Percentiles rank a stretch among this genome's conserved stretches.
These are phyloP conservation scores for Tenualosa ilisha DNA, from an alignment of 2,797 vertebrate species.

Conservation along the genomic window DNA sequence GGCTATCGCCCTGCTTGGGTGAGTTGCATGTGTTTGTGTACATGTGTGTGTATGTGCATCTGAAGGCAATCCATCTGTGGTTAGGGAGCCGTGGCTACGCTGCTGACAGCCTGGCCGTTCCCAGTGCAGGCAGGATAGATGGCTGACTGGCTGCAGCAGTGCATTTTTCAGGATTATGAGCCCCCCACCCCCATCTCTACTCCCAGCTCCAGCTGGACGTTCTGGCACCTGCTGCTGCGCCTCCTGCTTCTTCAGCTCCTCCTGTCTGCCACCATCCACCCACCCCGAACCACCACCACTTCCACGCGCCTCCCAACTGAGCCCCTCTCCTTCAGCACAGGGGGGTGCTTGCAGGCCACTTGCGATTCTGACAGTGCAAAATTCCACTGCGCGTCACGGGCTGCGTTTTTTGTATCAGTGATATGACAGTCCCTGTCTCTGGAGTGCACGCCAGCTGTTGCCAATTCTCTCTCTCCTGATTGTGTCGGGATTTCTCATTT, in stretches of 20 bases:
- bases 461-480: background rate
- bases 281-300: background rate
- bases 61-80: background rate
- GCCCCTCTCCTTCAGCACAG: constrained; percentile 3
- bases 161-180: background rate
- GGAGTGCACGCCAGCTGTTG: background rate
- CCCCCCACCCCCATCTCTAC: background rate
- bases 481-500: background rate
- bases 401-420: background rate
- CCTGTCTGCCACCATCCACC: background rate
- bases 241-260: background rate
- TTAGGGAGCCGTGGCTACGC: background rate
- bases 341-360: background rate
- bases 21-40: background rate
- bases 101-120: background rate
- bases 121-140: background rate
- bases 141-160: background rate
- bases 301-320: background rate
- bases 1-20: background rate
- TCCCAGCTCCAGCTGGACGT: background rate
- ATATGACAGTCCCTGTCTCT: background rate
- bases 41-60: background rate
- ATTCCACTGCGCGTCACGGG: constrained; percentile 4
- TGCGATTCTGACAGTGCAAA: background rate
- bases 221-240: constrained; percentile 4